Base-by-base conservation (phyloP, 1,140 invertebrate genomes). In the Drosophila pallidifrons region DNA sequence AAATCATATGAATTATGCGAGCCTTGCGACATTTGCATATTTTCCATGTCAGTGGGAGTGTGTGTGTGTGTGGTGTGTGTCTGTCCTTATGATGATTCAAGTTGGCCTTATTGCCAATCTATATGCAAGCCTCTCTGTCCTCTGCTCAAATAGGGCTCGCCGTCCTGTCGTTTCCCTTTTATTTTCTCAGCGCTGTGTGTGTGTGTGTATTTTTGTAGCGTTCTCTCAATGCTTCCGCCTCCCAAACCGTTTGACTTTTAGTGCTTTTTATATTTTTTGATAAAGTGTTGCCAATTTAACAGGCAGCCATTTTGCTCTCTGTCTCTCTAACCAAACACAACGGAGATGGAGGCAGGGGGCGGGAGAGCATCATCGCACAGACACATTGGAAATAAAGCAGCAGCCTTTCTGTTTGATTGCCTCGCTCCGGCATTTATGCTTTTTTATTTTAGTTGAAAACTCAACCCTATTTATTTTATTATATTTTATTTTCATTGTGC, bases 271-370 rank as follows among this genome's bases (percentile, higher is more conserved):
- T 89, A 85, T 89, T 89, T 88, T 89, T 89, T 89, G 86, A 89
- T 89, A 89, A 89, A 89, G 85, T 89, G 85, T 89, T 89, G 85
- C 85, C 85, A 89, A 89, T 89, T 89, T 89, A 89, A 85, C 85
- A 75, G 81, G 75, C 86, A 89, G 85, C 85, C 85, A 89, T 89
- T 89, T 75, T 89, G 75, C 85, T 72, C 32, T 5, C 35, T 8
- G 20, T 25, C 20, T 25, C 20, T 25, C 59, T 64, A 51, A 51
- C 74, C 35, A 25, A 16, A 54, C 15, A 49, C 41, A 65, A 10
- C 68, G 8, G 43, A 11, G 10, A 4, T 63, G 20, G 20, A 3
- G 0, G n/a, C n/a, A n/a, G n/a, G n/a, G n/a, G 8, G 58, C 32
- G 60, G 65, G 47, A 70, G n/a, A n/a, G 43, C 20, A 25, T 25